Base-by-base conservation (phyloP, 2,888 invertebrate species). In the Ganaspis brasiliensis region DNA sequence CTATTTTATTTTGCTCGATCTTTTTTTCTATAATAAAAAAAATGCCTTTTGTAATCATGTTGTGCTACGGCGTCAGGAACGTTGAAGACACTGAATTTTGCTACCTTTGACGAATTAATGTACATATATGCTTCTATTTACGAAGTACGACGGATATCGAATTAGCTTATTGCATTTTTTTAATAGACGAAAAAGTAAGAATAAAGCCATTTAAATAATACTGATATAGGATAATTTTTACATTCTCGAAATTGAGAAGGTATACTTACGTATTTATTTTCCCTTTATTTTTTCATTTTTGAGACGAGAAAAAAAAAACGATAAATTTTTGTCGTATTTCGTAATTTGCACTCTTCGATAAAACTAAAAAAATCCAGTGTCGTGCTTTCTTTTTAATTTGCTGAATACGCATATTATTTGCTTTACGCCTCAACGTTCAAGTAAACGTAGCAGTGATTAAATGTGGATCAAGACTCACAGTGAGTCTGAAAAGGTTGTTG, bases 11-110 rank as follows among this genome's bases (percentile, higher is more conserved):
- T 61, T 40, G 63, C 45, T 67, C 24, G 24, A 45, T 3, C n/a
- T 40, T 67, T 67, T n/a, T 45, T 45, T 45, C 24, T 67, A 19
- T 37, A 40, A 40, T 24, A 52, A 63, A 14, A 63, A 63, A 45
- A 40, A 40, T 67, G 67, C 40, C 67, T 67, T 67, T 67, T 40
- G 45, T 67, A 67, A 67, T 45, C 67, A 67, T 45, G 45, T 67
- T 67, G 45, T 67, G 45, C 67, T 67, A 67, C 67, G 67, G 67
- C 45, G 67, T 67, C 45, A 21, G 26, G 67, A 67, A 67, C 67
- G 67, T 67, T 67, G 67, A 67, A 67, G 67, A 67, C 67, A 67
- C 67, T 67, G 67, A 67, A 67, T 45, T 67, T 67, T 67, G 24
- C 67, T 67, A 67, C 67, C 24, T 67, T 67, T 67, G 45, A 45